Evolutionary conservation across 2,888 invertebrate genomes (phyloP).

Genomic region (Lasioglossum villosulum): DNA sequence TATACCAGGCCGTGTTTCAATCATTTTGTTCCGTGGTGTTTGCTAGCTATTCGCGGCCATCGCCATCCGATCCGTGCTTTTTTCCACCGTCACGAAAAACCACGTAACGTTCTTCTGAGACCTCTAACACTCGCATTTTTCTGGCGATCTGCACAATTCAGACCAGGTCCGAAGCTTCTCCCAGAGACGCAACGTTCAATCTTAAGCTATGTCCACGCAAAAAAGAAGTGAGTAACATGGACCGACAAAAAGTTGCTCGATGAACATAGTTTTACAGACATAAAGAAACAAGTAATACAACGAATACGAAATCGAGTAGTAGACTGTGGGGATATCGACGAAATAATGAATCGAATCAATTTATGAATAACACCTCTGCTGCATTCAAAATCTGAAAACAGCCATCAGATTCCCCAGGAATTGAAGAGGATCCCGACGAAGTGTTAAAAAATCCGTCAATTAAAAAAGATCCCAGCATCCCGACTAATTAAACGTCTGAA

Average conservation of each 20-base stretch:
- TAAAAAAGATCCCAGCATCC: background rate
- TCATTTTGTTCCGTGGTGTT: constrained; percentile 69
- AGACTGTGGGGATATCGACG: too few species aligned
- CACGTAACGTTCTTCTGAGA: background rate
- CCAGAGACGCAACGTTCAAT: background rate
- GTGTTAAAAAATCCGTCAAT: background rate
- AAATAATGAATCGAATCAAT: too few species aligned
- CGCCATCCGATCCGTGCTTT: constrained; percentile 29
- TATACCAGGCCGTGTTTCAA: constrained; percentile 78
- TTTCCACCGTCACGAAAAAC: constrained; percentile 4
- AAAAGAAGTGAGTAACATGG: too few species aligned
- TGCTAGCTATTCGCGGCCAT: constrained; percentile 38
- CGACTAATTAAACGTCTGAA: background rate
- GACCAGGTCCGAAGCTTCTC: background rate
- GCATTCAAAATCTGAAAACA: background rate
- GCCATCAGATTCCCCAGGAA: background rate
- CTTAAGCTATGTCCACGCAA: background rate
- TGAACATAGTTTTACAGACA: background rate
- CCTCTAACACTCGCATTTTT: background rate
- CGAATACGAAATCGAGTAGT: too few species aligned
- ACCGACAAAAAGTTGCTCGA: background rate
- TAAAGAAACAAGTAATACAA: background rate
- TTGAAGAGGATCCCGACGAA: background rate
- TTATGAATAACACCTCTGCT: too few species aligned
- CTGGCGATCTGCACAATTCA: background rate